A percentile compares a stretch with the other conserved stretches of the same genome.
Evolutionary conservation across 2,797 vertebrate genomes (phyloP).

Genomic region (Lepilemur septentrionalis): DNA sequence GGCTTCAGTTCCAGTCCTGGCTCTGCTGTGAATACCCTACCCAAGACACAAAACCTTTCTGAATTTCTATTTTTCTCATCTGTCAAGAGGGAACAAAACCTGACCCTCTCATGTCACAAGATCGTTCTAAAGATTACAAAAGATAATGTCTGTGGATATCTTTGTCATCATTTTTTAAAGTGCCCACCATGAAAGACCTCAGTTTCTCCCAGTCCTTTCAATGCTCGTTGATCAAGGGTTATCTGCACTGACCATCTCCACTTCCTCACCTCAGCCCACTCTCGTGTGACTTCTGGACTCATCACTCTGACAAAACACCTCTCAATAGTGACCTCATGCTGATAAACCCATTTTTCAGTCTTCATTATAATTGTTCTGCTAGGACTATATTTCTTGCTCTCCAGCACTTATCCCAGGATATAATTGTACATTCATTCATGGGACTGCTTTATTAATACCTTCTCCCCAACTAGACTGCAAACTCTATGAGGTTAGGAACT

Average conservation of each 20-base stretch:
- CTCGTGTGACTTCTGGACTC: background rate
- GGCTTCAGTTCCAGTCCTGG: background rate
- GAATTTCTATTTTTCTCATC: background rate
- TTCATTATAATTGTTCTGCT: slow-evolving; percentile 53
- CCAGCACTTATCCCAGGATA: slow-evolving; percentile 11
- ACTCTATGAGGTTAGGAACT: background rate
- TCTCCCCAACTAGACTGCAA: background rate
- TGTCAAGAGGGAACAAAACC: slow-evolving; percentile 28
- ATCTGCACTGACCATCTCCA: background rate
- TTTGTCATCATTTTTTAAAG: background rate
- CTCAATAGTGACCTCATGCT: slow-evolving; percentile 31
- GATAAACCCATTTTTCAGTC: slow-evolving; percentile 55
- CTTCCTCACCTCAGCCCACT: slow-evolving; percentile 13
- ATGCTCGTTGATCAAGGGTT: background rate
- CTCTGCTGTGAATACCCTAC: background rate
- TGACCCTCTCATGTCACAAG: background rate
- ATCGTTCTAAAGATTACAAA: slow-evolving; percentile 27
- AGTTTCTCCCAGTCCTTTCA: background rate
- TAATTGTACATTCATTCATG: slow-evolving; percentile 44
- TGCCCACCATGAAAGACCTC: background rate
- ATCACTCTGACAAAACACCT: slow-evolving; percentile 45
- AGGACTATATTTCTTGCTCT: slow-evolving; percentile 27
- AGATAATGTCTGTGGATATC: background rate
- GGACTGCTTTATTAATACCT: slow-evolving; percentile 44
- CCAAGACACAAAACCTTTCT: slow-evolving; percentile 17